These are phyloP conservation scores for Paramuricea clavata DNA, from an alignment of 92 coral and sea anemone species.

Conservation along the genomic window DNA sequence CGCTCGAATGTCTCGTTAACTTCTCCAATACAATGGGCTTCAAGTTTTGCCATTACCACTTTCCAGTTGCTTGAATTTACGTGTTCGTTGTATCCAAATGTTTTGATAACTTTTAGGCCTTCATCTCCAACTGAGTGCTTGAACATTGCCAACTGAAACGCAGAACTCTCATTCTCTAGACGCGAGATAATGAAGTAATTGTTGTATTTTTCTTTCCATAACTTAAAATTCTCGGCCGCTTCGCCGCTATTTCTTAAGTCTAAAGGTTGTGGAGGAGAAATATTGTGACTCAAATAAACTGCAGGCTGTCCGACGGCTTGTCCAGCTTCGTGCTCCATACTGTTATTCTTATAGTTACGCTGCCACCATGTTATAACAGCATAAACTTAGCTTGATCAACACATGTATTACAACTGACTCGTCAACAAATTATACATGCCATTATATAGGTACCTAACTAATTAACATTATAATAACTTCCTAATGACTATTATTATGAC, in stretches of 20 bases:
- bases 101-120: slow-evolving; percentile 16
- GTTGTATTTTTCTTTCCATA: background rate
- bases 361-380: slow-evolving; percentile 32
- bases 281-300: slow-evolving; percentile 14
- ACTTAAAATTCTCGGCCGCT: slow-evolving; percentile 15
- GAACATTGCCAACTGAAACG: slow-evolving; percentile 22
- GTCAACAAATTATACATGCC: background rate
- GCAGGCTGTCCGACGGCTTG: slow-evolving; percentile 7
- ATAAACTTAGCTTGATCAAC: background rate
- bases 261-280: slow-evolving; percentile 26
- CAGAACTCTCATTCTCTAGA: slow-evolving; percentile 15
- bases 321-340: slow-evolving; percentile 5
- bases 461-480: background rate
- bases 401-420: slow-evolving; percentile 1
- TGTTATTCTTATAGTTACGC: background rate
- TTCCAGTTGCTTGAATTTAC: slow-evolving; percentile 1
- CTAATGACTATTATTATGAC: no score
- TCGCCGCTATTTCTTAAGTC: slow-evolving; percentile 36
- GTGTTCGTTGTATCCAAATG: slow-evolving; percentile 7
- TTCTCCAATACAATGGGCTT: slow-evolving; percentile 27
- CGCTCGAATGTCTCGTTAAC: slow-evolving; percentile 46
- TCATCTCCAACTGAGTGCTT: slow-evolving; percentile 15
- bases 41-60: slow-evolving; percentile 26
- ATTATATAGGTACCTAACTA: background rate
- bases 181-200: background rate